phyloP scores from a whole-genome alignment of 1,140 invertebrate genomes.

The Globodera ellingtonae region DNA sequence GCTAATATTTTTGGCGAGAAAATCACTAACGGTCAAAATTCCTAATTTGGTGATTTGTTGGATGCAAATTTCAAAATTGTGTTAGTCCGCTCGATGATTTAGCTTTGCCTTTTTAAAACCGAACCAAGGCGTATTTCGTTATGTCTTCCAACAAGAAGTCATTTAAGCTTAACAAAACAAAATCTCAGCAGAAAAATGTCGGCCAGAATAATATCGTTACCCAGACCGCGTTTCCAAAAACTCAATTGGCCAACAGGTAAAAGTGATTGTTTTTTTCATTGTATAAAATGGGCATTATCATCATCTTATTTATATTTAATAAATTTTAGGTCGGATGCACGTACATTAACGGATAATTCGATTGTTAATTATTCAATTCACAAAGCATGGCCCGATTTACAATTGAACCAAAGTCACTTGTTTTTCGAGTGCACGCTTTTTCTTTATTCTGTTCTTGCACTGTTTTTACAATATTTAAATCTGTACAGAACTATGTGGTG shows the following conservation, averaged over 20 bases:
- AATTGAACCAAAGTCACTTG: constrained; percentile 77
- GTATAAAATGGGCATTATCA: not conserved
- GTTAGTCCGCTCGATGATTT: no score
- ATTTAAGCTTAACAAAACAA: not conserved
- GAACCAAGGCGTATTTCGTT: no score
- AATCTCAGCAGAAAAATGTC: not conserved
- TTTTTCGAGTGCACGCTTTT: constrained; percentile 81
- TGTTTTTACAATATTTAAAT: constrained; percentile 86
- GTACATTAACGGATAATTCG: not conserved
- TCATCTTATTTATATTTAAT: not conserved
- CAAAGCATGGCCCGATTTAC: constrained; percentile 73
- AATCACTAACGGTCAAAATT: no score
- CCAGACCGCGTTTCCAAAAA: not conserved
- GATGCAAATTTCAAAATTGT: no score
- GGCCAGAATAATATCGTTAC: not conserved
- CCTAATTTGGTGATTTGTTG: no score
- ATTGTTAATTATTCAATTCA: constrained; percentile 13
- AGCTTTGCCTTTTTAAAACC: no score
- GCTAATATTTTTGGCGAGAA: no score
- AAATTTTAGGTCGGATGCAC: not conserved
- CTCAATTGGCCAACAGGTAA: not conserved
- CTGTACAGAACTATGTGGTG: constrained; percentile 95
- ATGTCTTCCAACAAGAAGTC: not conserved
- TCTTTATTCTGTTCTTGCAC: constrained; percentile 74
- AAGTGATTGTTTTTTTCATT: no score